Conservation (phyloP, 2,888 invertebrate species). For the Plusia festucae region DNA sequence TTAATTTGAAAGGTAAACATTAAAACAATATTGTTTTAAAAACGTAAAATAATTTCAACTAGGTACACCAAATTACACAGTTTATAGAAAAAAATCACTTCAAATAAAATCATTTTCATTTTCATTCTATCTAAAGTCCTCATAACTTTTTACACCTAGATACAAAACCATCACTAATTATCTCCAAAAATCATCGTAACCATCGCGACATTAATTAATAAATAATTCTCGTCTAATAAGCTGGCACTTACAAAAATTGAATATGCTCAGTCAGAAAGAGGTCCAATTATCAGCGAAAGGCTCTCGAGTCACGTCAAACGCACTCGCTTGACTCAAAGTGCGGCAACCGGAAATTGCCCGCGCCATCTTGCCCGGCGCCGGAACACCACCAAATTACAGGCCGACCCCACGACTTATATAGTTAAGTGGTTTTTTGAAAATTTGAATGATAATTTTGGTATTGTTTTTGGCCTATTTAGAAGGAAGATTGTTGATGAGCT, state of each 20-base stretch:
- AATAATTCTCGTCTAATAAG: conserved; percentile 15
- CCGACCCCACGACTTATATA: conserved; percentile 36
- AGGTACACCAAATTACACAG: too few relatives aligned
- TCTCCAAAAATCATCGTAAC: conserved; percentile 6
- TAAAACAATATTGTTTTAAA: too few relatives aligned
- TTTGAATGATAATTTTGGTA: background rate
- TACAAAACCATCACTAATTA: background rate
- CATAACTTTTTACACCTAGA: too few relatives aligned
- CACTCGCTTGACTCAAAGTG: conserved; percentile 67
- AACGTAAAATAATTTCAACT: too few relatives aligned
- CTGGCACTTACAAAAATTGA: conserved; percentile 35
- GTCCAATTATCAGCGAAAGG: conserved; percentile 60
- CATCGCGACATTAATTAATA: conserved; percentile 19
- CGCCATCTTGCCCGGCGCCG: conserved; percentile 74
- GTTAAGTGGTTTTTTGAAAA: conserved; percentile 40
- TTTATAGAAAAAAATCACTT: too few relatives aligned
- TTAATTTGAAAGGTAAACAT: background rate
- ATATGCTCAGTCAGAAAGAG: conserved; percentile 44
- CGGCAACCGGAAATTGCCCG: conserved; percentile 75
- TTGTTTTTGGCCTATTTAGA: background rate
- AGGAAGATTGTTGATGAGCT: background rate
- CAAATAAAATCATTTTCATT: too few relatives aligned
- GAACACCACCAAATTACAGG: conserved; percentile 73
- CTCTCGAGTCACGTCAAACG: conserved; percentile 68
- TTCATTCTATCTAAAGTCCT: too few relatives aligned